phyloP scores from a whole-genome alignment of 2,113 vertebrate species.

The Paedocypris sp. region DNA sequence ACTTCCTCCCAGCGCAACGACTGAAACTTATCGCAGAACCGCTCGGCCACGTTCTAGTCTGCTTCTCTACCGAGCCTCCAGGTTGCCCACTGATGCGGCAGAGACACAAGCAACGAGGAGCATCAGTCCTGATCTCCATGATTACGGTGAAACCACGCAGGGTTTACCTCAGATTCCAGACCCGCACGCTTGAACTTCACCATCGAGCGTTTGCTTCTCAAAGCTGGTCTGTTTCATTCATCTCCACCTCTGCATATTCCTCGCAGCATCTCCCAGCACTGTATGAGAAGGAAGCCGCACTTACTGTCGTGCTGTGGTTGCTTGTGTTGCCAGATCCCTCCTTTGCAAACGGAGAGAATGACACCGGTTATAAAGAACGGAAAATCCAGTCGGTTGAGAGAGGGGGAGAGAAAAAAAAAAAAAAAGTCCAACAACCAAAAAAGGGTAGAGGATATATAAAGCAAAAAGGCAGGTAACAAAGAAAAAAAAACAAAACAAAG shows the following conservation, averaged over 20 bases:
- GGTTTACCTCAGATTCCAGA: background rate
- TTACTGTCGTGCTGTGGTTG: slow-evolving; percentile 54
- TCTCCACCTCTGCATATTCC: background rate
- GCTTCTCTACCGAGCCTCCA: too few relatives aligned
- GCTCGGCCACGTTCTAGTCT: too few relatives aligned
- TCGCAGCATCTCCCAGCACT: background rate
- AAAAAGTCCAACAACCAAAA: slow-evolving; percentile 29
- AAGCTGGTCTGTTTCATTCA: slow-evolving; percentile 4
- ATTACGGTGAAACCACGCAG: too few relatives aligned
- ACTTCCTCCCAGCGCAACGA: too few relatives aligned
- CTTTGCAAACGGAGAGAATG: slow-evolving; percentile 39
- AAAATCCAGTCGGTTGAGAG: slow-evolving; percentile 26
- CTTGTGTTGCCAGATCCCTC: slow-evolving; percentile 53
- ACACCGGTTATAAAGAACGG: slow-evolving; percentile 39
- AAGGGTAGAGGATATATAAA: slow-evolving; percentile 13
- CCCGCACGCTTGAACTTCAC: slow-evolving; percentile 16
- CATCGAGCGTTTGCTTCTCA: slow-evolving; percentile 3
- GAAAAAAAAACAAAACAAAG: slow-evolving; percentile 21
- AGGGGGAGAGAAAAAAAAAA: background rate
- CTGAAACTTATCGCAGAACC: too few relatives aligned
- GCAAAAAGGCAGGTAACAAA: slow-evolving; percentile 20
- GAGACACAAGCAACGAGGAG: background rate
- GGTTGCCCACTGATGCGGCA: background rate
- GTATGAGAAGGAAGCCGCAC: slow-evolving; percentile 40
- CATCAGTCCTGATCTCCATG: background rate